Base-by-base conservation (phyloP, 2,888 invertebrate genomes). In the Himalopsyche kuldschensis region DNA sequence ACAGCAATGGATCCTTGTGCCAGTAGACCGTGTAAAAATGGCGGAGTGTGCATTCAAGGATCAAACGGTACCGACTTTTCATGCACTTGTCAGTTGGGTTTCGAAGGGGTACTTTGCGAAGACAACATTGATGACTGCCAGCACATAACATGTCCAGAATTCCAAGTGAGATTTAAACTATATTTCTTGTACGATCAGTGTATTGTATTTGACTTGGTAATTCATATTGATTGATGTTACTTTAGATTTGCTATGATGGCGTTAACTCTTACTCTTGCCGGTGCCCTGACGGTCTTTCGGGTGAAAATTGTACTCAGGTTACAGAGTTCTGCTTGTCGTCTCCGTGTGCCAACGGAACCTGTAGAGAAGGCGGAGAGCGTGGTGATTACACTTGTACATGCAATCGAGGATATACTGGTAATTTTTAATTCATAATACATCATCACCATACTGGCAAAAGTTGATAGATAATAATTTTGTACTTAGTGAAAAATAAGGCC, bases 311-410 rank as follows among this genome's bases (percentile, higher is more conserved):
- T 87, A 90, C 91, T 3, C 88, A 90, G 3, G 90, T 92, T 86
- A 88, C 92, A 75, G 92, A 94, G 88, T 93, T 94, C 82, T 96
- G 96, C 89, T 91, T 92, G 17, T 90, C 91, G 78, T 91, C 92
- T 87, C 94, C 95, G 35, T 97, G 97, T 91, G 92, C 94, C 89
- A 95, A 95, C 90, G 96, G 94, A 87, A 94, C 94, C 81, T 96
- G 96, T 89, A 90, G 92, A 85, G 94, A 94, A 89, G 91, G 89
- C 80, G 91, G 86, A 35, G 90, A 89, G 87, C 86, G 92, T 86
- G 93, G 93, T 86, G 93, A 94, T 86, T 95, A 93, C 90, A 93
- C 92, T 87, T 97, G 97, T 92, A 89, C 90, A 86, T 97, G 97
- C 90, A 91, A 92, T 86, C 89, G 91, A 84, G 95, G 95, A 86